Conservation (phyloP, 1,140 invertebrate genomes). For the Drosophila sproati region DNA sequence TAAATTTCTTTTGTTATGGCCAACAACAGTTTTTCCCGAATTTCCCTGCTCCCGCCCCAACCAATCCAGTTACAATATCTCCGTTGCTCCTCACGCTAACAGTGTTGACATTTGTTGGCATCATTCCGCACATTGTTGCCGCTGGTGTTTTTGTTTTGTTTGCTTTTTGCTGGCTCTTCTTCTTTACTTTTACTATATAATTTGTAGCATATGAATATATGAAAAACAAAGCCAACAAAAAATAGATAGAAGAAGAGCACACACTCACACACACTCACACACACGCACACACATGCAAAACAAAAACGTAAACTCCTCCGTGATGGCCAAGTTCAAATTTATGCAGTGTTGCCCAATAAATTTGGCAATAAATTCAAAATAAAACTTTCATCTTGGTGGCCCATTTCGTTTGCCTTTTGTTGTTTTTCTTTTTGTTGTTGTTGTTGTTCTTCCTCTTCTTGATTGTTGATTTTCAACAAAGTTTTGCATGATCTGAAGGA, state of each 20-base stretch:
- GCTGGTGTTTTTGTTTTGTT: conserved; percentile 77
- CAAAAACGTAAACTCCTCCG: conserved; percentile 52
- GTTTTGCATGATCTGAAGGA: conserved; percentile 33
- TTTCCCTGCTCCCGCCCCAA: conserved; percentile 11
- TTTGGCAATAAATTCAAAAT: conserved; percentile 83
- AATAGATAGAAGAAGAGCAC: conserved; percentile 22
- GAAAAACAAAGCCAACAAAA: conserved; percentile 33
- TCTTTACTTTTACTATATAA: conserved; percentile 82
- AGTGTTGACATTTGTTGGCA: conserved; percentile 81
- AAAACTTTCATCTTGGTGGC: conserved; percentile 74
- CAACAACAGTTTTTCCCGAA: conserved; percentile 73
- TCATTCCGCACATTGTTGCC: conserved; percentile 81
- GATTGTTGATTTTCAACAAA: conserved; percentile 39
- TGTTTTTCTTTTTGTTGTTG: conserved; percentile 23
- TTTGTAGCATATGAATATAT: conserved; percentile 83
- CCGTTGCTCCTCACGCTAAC: conserved; percentile 7
- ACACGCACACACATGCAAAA: conserved; percentile 32
- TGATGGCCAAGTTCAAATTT: conserved; percentile 78
- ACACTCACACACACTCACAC: conserved; percentile 5
- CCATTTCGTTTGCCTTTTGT: conserved; percentile 38
- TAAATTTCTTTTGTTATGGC: conserved; percentile 83
- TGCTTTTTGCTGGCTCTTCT: conserved; percentile 74
- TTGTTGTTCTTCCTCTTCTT: conserved; percentile 30
- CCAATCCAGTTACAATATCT: not conserved
- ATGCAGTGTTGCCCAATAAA: conserved; percentile 82